Evolutionary conservation across 1,140 invertebrate species (phyloP).

Genomic region (Zaprionus capensis): DNA sequence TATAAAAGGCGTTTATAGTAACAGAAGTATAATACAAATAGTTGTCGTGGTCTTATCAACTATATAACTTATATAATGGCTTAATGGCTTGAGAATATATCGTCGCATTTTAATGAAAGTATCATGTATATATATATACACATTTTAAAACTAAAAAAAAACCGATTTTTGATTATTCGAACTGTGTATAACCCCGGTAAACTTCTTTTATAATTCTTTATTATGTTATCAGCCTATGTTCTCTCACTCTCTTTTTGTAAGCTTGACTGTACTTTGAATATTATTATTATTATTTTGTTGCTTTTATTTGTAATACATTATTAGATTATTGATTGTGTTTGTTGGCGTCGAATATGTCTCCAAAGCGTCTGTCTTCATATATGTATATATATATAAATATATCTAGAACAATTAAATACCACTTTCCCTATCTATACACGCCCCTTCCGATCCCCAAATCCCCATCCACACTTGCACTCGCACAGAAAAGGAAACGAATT

Average conservation of each 20-base stretch:
- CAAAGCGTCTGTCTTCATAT: constrained; percentile 55
- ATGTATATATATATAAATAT: background rate
- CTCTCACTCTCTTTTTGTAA: background rate
- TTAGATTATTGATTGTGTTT: constrained; percentile 22
- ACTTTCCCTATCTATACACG: background rate
- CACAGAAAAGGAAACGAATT: background rate
- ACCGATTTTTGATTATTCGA: too few relatives aligned
- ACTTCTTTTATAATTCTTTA: background rate
- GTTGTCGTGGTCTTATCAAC: too few relatives aligned
- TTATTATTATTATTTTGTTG: background rate
- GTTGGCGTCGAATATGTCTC: constrained; percentile 80
- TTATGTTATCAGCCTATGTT: background rate
- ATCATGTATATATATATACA: too few relatives aligned
- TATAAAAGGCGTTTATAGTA: too few relatives aligned
- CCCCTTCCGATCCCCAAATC: too few relatives aligned
- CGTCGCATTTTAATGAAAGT: too few relatives aligned
- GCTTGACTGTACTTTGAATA: constrained; percentile 9
- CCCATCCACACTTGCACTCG: too few relatives aligned
- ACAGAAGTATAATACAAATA: too few relatives aligned
- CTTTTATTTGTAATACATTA: constrained; percentile 3
- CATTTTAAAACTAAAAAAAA: too few relatives aligned
- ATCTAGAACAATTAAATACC: background rate
- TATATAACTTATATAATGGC: fast-evolving
- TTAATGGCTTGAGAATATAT: too few relatives aligned
- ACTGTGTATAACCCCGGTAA: too few relatives aligned